Conservation (phyloP, 2,888 invertebrate species). For the Lasioglossum lativentre region DNA sequence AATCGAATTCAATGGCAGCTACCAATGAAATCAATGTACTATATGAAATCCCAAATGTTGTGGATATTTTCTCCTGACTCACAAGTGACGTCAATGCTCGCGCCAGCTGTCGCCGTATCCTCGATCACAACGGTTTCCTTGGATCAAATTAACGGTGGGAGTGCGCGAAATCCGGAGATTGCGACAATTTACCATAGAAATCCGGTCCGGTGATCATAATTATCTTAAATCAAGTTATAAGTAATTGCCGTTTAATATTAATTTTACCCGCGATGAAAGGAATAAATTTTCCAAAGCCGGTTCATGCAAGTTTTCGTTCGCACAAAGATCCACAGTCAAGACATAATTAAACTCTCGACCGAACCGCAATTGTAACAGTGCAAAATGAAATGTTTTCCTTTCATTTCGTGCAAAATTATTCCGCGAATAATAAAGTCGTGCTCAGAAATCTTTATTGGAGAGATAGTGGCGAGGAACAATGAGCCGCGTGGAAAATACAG, state of each 20-base stretch:
- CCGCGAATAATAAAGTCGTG: neutral
- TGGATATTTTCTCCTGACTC: neutral
- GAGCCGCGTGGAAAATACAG: neutral
- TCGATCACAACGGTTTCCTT: neutral
- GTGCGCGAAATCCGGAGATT: neutral
- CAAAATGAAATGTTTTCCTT: neutral
- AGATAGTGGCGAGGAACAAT: neutral
- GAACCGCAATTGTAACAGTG: neutral
- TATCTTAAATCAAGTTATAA: neutral
- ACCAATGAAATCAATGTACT: slow-evolving; percentile 11
- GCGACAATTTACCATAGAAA: neutral
- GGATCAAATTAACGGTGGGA: neutral
- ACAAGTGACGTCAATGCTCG: neutral
- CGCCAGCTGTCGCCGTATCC: neutral
- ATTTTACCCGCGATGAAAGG: neutral
- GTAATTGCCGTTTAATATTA: neutral
- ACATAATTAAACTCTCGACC: neutral
- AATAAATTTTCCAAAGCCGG: neutral
- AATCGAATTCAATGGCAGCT: neutral
- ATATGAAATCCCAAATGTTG: slow-evolving; percentile 2
- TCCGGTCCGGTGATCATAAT: neutral
- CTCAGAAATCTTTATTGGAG: slow-evolving; percentile 5
- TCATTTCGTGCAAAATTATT: neutral
- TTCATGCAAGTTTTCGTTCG: neutral
- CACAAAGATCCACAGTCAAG: neutral